Conservation (phyloP, 2,113 vertebrate species). For the Hippoglossus stenolepis region DNA sequence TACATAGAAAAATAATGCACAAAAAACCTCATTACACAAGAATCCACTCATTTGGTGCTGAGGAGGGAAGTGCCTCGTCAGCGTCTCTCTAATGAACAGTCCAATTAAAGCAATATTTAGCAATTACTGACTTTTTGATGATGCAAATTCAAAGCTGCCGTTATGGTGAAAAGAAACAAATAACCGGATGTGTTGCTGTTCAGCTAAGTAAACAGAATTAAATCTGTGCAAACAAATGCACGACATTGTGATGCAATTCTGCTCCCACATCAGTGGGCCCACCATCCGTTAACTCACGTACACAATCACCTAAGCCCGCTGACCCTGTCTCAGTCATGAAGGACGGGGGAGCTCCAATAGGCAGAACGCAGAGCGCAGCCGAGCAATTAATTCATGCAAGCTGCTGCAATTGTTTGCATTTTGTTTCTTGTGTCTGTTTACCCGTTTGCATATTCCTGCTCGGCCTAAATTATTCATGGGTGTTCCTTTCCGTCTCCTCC, state of each 20-base stretch:
- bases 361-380: not conserved
- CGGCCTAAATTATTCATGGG: slow-evolving; percentile 70
- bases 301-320: not conserved
- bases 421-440: slow-evolving; percentile 72
- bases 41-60: slow-evolving; percentile 20
- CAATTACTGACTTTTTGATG: slow-evolving; percentile 25
- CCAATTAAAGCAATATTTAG: slow-evolving; percentile 45
- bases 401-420: slow-evolving; percentile 66
- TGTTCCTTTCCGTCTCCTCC: slow-evolving; percentile 59
- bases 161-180: not conserved
- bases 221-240: slow-evolving; percentile 4
- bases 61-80: slow-evolving; percentile 15
- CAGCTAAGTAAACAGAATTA: slow-evolving; percentile 22
- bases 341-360: slow-evolving; percentile 36
- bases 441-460: slow-evolving; percentile 60
- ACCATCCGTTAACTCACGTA: not conserved
- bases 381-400: slow-evolving; percentile 57
- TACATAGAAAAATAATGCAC: slow-evolving; percentile 13
- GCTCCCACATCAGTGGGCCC: not conserved
- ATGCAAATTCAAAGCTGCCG: slow-evolving; percentile 24
- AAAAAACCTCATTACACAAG: slow-evolving; percentile 31
- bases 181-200: not conserved
- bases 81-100: slow-evolving; percentile 40
- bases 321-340: slow-evolving; percentile 48
- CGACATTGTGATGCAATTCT: slow-evolving; percentile 8